Evolutionary conservation across 2,797 vertebrate genomes (phyloP).

Genomic region (Pelodytes ibericus): DNA sequence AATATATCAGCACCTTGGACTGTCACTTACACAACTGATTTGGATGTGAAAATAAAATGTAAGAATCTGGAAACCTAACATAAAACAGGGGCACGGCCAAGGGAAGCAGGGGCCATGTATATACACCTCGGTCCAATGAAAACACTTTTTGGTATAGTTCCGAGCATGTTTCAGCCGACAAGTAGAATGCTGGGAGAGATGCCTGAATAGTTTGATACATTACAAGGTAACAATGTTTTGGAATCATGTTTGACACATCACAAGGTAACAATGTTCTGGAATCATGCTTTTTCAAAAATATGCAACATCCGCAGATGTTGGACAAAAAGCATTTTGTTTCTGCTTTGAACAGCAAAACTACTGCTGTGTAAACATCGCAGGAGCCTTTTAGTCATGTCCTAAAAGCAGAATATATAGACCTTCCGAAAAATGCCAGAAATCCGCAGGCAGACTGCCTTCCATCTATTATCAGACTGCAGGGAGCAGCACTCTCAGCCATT

Average conservation of each 20-base stretch:
- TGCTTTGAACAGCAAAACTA: slow-evolving; percentile 29
- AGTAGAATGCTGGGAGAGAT: not conserved
- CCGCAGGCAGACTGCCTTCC: no score
- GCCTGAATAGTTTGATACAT: slow-evolving; percentile 17
- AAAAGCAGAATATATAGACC: not conserved
- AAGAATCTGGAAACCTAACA: slow-evolving; percentile 19
- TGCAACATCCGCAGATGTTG: slow-evolving; percentile 15
- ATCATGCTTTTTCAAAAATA: slow-evolving; percentile 1
- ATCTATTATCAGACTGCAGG: no score
- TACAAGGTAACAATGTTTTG: slow-evolving; percentile 33
- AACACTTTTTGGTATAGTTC: slow-evolving; percentile 38
- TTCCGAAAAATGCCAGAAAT: slow-evolving; percentile 15
- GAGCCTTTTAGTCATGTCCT: slow-evolving; percentile 18
- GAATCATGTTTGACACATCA: slow-evolving; percentile 18
- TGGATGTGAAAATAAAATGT: slow-evolving; percentile 4
- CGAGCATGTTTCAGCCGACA: not conserved
- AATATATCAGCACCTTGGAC: slow-evolving; percentile 40
- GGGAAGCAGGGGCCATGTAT: slow-evolving; percentile 13
- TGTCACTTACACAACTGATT: slow-evolving; percentile 17
- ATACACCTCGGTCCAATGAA: slow-evolving; percentile 14
- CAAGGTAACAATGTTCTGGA: slow-evolving; percentile 30
- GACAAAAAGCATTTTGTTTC: slow-evolving; percentile 6
- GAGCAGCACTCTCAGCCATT: no score
- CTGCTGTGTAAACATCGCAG: slow-evolving; percentile 6
- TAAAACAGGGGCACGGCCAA: slow-evolving; percentile 8